A percentile compares a stretch with the other conserved stretches of the same genome.
Evolutionary conservation across 1,140 invertebrate genomes (phyloP).

Genomic region (Schmidtea mediterranea): DNA sequence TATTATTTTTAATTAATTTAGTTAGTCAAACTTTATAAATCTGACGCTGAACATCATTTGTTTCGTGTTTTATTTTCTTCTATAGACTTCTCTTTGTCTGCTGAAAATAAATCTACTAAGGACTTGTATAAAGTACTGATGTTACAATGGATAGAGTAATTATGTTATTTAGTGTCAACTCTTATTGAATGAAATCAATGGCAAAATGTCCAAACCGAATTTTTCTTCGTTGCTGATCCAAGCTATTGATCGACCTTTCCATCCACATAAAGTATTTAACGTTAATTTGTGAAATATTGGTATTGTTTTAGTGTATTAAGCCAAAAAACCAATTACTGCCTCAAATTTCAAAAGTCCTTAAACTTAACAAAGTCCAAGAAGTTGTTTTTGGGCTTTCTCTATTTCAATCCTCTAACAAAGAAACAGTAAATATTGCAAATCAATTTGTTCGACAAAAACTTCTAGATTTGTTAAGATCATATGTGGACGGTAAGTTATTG

Average conservation of each 20-base stretch:
- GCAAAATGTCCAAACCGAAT: conserved; percentile 42
- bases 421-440: conserved; percentile 40
- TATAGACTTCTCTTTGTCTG: conserved; percentile 33
- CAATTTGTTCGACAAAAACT: conserved; percentile 51
- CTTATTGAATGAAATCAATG: conserved; percentile 41
- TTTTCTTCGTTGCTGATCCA: conserved; percentile 46
- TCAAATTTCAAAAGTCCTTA: conserved; percentile 51
- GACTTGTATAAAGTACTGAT: conserved; percentile 12
- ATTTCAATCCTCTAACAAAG: conserved; percentile 44
- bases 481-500: conserved; percentile 39
- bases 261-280: conserved; percentile 29
- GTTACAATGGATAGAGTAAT: not conserved
- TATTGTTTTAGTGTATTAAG: conserved; percentile 37
- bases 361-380: conserved; percentile 55
- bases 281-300: not conserved
- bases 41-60: conserved; percentile 58
- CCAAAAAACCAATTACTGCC: conserved; percentile 45
- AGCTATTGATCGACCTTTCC: conserved; percentile 42
- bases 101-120: conserved; percentile 29
- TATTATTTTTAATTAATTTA: conserved; percentile 20
- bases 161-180: conserved; percentile 36
- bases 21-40: conserved; percentile 48
- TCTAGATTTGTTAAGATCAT: conserved; percentile 51
- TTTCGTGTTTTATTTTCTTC: conserved; percentile 53
- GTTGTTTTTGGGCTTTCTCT: conserved; percentile 56